These are phyloP conservation scores for Ophion obscuratus DNA, from an alignment of 2,888 invertebrate species.

Conservation along the genomic window DNA sequence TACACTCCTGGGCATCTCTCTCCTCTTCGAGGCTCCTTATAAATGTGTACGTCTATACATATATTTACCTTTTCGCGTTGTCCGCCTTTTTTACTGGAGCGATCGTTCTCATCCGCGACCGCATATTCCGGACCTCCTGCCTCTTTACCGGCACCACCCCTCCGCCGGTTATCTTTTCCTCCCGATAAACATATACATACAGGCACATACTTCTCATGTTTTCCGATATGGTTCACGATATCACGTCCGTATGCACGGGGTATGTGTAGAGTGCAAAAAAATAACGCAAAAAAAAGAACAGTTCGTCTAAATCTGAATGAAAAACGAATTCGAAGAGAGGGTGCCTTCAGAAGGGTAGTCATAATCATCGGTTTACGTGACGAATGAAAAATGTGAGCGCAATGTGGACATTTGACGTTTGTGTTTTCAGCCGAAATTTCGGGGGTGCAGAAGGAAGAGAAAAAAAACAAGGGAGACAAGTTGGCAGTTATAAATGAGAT, in stretches of 20 bases:
- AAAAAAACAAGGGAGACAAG: no score
- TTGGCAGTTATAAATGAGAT: no score
- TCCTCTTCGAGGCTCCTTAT: conserved; percentile 34
- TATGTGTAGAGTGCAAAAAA: no score
- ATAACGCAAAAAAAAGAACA: background rate
- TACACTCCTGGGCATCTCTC: conserved; percentile 31
- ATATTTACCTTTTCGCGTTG: conserved; percentile 39
- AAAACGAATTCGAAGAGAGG: no score
- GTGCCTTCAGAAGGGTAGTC: no score
- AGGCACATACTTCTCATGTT: conserved; percentile 18
- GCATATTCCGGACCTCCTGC: conserved; percentile 65
- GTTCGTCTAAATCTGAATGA: background rate
- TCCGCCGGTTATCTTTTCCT: conserved; percentile 33
- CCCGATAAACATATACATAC: background rate
- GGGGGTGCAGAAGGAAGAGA: no score
- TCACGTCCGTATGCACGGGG: conserved; percentile 8
- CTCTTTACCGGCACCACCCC: conserved; percentile 68
- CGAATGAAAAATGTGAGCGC: no score
- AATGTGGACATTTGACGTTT: no score
- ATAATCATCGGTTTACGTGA: no score
- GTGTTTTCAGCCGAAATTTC: no score
- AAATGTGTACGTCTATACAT: background rate
- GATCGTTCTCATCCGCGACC: conserved; percentile 61
- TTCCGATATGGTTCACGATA: conserved; percentile 34
- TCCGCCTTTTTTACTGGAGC: conserved; percentile 49